Percentiles rank a stretch among this genome's conserved stretches.
Conservation (phyloP, 2,113 vertebrate genomes). For the Irena cyanogastra region DNA sequence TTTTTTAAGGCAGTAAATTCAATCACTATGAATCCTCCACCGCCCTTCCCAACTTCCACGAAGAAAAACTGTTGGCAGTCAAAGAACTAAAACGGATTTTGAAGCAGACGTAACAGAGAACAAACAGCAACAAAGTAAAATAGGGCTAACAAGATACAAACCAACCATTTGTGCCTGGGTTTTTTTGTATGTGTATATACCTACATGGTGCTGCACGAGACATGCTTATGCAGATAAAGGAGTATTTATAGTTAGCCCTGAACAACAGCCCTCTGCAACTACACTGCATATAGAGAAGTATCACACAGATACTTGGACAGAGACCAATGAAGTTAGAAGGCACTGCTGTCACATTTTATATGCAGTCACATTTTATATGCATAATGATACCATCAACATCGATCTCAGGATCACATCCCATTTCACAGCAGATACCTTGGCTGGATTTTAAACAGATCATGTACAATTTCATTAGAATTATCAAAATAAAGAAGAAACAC, state of each 20-base stretch:
- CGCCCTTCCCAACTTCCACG: background rate
- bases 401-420: background rate
- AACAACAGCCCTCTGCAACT: background rate
- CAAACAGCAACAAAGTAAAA: background rate
- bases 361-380: accelerated
- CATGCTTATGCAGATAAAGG: background rate
- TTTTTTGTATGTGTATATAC: background rate
- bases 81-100: background rate
- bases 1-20: background rate
- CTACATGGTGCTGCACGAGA: background rate
- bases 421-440: background rate
- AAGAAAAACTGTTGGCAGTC: background rate
- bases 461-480: background rate
- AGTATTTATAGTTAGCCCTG: background rate
- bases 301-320: accelerated
- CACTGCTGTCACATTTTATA: background rate
- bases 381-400: accelerated
- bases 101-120: background rate
- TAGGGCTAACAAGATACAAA: background rate
- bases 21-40: background rate
- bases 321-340: background rate
- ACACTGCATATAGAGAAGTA: background rate
- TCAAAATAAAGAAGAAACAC: background rate
- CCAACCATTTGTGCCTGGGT: background rate
- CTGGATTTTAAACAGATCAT: background rate